Conservation (phyloP, 2,113 vertebrate species). For the Larimichthys polyactis region DNA sequence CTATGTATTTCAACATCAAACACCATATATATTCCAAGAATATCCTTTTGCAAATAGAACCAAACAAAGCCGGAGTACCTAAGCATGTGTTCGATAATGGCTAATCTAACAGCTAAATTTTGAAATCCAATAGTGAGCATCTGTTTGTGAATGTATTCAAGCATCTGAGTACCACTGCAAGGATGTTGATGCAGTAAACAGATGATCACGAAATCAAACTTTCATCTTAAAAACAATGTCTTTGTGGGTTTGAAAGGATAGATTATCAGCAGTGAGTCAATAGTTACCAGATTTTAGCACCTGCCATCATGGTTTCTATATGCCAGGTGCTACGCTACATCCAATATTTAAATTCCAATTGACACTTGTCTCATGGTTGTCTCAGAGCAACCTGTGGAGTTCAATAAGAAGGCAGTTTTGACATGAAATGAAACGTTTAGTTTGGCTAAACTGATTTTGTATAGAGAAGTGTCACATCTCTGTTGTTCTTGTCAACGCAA, state of each 20-base stretch:
- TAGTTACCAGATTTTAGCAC: neutral
- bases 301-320: too few relatives aligned
- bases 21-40: neutral
- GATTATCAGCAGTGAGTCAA: neutral
- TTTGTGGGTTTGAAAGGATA: neutral
- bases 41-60: neutral
- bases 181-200: neutral
- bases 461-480: neutral
- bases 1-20: slow-evolving; percentile 1
- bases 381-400: neutral
- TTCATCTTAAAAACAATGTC: neutral
- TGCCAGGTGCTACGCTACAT: neutral
- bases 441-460: too few relatives aligned
- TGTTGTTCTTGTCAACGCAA: too few relatives aligned
- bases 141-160: slow-evolving; percentile 21
- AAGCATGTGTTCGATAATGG: slow-evolving; percentile 2
- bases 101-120: neutral
- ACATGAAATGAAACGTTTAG: neutral
- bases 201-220: slow-evolving; percentile 1
- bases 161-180: neutral
- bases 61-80: slow-evolving; percentile 13
- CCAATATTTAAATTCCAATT: neutral
- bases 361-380: too few relatives aligned
- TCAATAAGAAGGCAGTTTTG: neutral
- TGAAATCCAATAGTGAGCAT: slow-evolving; percentile 24